These are phyloP conservation scores for Drosophila paulistorum DNA, from an alignment of 1,140 invertebrate genomes.

Conservation along the genomic window DNA sequence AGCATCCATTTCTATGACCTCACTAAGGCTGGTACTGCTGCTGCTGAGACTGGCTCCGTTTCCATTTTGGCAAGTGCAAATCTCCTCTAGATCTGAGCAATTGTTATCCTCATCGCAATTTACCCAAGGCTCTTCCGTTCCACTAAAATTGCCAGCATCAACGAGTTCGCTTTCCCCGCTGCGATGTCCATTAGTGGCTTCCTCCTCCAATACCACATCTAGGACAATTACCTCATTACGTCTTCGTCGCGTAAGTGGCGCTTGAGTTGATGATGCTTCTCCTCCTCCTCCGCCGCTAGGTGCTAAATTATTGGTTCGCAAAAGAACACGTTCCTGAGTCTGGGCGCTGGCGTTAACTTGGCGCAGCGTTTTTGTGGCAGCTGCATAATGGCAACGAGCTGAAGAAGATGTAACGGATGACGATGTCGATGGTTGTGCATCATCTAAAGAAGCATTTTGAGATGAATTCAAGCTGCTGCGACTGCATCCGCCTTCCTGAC, in stretches of 20 bases:
- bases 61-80: constrained; percentile 79
- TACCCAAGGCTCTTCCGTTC: constrained; percentile 74
- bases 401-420: constrained; percentile 41
- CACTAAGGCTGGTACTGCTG: constrained; percentile 72
- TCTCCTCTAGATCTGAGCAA: constrained; percentile 78
- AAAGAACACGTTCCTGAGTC: constrained; percentile 70
- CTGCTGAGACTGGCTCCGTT: constrained; percentile 62
- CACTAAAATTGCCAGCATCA: constrained; percentile 61
- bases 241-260: constrained; percentile 21
- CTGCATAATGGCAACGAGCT: constrained; percentile 71
- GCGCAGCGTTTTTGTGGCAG: constrained; percentile 41
- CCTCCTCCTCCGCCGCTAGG: background rate
- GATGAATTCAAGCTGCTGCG: constrained; percentile 48
- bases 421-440: constrained; percentile 73
- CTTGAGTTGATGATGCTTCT: background rate
- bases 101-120: constrained; percentile 81
- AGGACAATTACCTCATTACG: constrained; percentile 59
- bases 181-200: constrained; percentile 16
- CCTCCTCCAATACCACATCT: constrained; percentile 67
- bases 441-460: constrained; percentile 39
- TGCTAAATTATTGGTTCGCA: constrained; percentile 37
- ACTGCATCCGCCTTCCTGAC: constrained; percentile 70
- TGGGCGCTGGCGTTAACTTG: constrained; percentile 77
- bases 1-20: constrained; percentile 58
- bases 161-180: constrained; percentile 27